Evolutionary conservation across 2,113 vertebrate species (phyloP).

Genomic region (Sakesphorus luctuosus): DNA sequence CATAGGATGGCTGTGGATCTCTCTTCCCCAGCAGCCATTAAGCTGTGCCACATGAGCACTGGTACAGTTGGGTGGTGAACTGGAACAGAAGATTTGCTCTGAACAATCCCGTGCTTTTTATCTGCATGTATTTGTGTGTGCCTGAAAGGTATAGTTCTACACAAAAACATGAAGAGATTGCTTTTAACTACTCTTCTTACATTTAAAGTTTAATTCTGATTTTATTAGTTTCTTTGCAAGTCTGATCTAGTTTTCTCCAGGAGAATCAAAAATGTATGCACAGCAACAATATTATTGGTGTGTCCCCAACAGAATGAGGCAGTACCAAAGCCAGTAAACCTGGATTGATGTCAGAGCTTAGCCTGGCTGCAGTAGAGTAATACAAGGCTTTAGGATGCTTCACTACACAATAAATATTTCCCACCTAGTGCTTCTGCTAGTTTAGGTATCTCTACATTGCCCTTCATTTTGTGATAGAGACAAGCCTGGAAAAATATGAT

Average conservation of each 20-base stretch:
- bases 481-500: neutral
- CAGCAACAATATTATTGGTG: neutral
- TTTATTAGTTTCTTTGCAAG: neutral
- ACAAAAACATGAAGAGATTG: neutral
- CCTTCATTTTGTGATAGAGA: neutral
- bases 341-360: neutral
- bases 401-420: neutral
- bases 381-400: neutral
- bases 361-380: neutral
- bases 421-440: neutral
- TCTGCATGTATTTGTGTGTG: neutral
- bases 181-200: neutral
- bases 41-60: neutral
- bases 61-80: neutral
- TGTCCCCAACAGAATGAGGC: neutral
- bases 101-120: rapidly evolving
- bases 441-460: neutral
- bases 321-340: neutral
- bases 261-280: neutral
- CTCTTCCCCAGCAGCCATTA: neutral
- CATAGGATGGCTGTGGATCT: neutral
- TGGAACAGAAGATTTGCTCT: neutral
- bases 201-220: neutral
- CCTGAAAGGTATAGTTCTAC: neutral
- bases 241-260: neutral